phyloP scores from a whole-genome alignment of 2,113 vertebrate genomes.

The Stegostoma tigrinum region DNA sequence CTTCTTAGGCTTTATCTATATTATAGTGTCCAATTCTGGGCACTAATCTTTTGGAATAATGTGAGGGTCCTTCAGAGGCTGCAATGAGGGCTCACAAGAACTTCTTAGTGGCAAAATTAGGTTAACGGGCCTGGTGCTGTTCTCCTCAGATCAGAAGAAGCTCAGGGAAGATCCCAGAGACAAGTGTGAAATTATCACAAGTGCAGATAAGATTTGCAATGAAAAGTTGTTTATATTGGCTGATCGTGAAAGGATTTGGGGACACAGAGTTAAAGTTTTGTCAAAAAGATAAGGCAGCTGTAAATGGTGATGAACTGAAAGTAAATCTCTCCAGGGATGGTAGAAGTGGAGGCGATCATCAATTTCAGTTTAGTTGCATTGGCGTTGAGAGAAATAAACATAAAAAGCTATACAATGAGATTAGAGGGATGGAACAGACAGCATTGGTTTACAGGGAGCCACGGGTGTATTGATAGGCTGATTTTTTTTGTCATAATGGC shows the following conservation, averaged over 20 bases:
- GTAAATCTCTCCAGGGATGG: background rate
- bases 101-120: background rate
- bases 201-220: background rate
- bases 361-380: too few species aligned
- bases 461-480: too few species aligned
- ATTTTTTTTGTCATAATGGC: background rate
- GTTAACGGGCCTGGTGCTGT: background rate
- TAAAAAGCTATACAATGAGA: background rate
- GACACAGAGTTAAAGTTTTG: background rate
- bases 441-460: background rate
- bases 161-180: background rate
- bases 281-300: background rate
- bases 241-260: background rate
- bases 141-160: background rate
- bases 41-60: background rate
- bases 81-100: background rate
- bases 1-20: background rate
- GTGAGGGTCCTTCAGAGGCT: background rate
- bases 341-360: too few species aligned
- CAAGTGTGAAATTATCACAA: background rate
- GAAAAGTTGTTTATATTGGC: background rate
- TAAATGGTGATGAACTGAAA: background rate
- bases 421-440: background rate
- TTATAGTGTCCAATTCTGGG: background rate
- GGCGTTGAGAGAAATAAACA: background rate